Evolutionary conservation across 2,888 invertebrate species (phyloP), one percentile per base, ranked within the genome.

Genomic region (Chalcis sispes): DNA sequence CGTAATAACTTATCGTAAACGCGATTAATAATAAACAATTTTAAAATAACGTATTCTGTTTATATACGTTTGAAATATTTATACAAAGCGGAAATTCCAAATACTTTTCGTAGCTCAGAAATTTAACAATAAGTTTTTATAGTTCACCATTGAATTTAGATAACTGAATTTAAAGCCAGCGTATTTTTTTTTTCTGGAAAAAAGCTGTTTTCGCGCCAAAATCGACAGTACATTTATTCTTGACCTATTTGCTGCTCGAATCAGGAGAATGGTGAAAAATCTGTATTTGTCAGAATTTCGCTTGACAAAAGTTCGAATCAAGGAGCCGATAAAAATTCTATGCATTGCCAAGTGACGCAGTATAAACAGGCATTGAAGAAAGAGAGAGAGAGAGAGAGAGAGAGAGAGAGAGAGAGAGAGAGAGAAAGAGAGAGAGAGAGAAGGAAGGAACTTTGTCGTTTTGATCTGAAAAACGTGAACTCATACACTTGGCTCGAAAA

Each of bases 301-400:
- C 27, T 54, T 74, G 70, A 71, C 76, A 77, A 78, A 77, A 79
- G 70, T 79, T 79, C 72, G 77, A 74, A 78, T 78, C 76, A 72
- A 52, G 67, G 46, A 75, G 70, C 62, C 76, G 72, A 73, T 79
- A 77, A 77, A 77, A 77, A 77, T 74, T 77, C 77, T 77, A 77
- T 77, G 77, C 77, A 77, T 77, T 67, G 77, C 71, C 73, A 77
- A 77, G 77, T 77, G 74, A 67, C 74, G 66, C 74, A 70, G 65
- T 77, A 77, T 77, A 73, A 70, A 73, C 64, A 77, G 72, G 46
- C n/a, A 69, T 64, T 67, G 48, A 64, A 36, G 50, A 56, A 56
- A 15, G 59, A 29, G 10, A 46, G 25, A 48, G 36, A 27, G 54
- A 64, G 65, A 66, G 56, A 61, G 61, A 36, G 8, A n/a, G n/a